Base-by-base conservation (phyloP, 2,113 vertebrate genomes). In the Pedetes capensis region DNA sequence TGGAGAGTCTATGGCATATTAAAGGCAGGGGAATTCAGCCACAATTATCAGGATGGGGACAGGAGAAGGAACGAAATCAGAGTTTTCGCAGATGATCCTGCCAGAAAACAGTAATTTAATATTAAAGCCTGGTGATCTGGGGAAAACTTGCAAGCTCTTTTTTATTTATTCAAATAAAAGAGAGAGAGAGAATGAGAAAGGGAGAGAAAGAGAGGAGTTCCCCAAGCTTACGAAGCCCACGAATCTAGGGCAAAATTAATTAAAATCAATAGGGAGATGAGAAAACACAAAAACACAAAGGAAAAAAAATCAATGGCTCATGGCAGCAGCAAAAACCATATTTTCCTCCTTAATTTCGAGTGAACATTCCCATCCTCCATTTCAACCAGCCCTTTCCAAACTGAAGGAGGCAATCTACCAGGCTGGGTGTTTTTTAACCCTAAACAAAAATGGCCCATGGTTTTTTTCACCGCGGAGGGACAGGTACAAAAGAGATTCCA, bases 1-100 rank as follows among this genome's bases (percentile, higher is more conserved):
- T 98, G 98, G 98, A 98, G 97, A 98, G 97, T 98, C 98, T 98
- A 98, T 97, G 97, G 98, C 97, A 97, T 98, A 98, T 98, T 98
- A 98, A 98, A 98, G 98, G 98, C 98, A 97, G 97, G 98, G 97
- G 98, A 98, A 98, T 98, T 98, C 98, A 98, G 96, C 97, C 97
- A 98, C 98, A 98, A 97, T 98, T 98, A 98, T 98, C 97, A 97
- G 98, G 68, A 97, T 88, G 96, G 74, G 97, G 97, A 97, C 97
- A 98, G 97, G 96, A 87, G 83, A 98, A 97, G 96, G 97, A 98
- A 98, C 98, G 97, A 96, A 98, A 98, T 97, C 97, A 96, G 98
- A 98, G 96, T 98, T 98, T 97, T 97, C n/a, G 88, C 96, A 97
- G 96, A 97, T 97, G 96, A 98, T 97, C 95, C 96, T 97, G 91